phyloP scores from a whole-genome alignment of 2,113 vertebrate species.

The Siniperca knerii region DNA sequence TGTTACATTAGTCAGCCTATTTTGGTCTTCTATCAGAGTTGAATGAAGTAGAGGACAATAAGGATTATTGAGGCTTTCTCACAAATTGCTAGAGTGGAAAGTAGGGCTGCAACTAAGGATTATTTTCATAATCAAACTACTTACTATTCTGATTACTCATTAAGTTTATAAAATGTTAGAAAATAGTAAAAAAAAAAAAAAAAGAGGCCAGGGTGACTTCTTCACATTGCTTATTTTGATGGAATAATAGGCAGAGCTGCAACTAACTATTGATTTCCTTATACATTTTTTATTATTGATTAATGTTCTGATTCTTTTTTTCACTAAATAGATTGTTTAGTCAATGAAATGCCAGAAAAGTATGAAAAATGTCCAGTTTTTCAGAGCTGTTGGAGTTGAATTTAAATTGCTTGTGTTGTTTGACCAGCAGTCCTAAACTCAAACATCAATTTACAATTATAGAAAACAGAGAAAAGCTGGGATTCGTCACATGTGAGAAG shows the following conservation, averaged over 20 bases:
- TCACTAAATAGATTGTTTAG: background rate
- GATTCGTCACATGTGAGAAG: too few species aligned
- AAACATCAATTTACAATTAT: background rate
- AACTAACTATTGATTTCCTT: background rate
- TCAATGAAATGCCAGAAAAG: background rate
- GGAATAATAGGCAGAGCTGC: background rate
- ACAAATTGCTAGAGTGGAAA: background rate
- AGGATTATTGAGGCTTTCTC: background rate
- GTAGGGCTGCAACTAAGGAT: background rate
- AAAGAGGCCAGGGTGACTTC: background rate
- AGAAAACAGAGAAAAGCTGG: too few species aligned
- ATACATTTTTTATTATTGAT: background rate
- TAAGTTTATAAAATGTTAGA: background rate
- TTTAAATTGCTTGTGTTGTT: background rate
- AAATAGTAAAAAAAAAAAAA: background rate
- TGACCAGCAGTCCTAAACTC: too few species aligned
- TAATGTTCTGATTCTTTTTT: background rate
- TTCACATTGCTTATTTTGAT: background rate
- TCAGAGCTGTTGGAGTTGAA: background rate
- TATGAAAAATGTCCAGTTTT: background rate
- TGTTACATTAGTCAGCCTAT: slow-evolving; percentile 37
- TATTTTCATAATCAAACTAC: background rate
- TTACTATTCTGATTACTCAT: background rate
- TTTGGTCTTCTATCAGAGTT: slow-evolving; percentile 22
- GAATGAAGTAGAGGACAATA: slow-evolving; percentile 20